Base-by-base conservation (phyloP, 2,888 invertebrate species). In the Thalpophila matura region DNA sequence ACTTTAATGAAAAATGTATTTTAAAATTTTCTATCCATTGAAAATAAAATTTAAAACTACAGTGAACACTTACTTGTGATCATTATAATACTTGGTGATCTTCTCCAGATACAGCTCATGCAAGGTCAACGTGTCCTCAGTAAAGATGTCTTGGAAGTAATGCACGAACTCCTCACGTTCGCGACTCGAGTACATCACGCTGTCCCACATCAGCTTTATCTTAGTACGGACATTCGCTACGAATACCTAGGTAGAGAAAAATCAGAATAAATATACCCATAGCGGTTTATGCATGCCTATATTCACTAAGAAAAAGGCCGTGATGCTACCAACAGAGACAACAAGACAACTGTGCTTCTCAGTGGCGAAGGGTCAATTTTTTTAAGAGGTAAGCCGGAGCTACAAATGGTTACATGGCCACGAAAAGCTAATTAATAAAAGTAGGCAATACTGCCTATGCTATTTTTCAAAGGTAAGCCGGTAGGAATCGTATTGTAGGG, bases 81-180 rank as follows among this genome's bases (percentile, higher is more conserved):
- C 94, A 49, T 96, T 92, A 82, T 97, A 97, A 86, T 95, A 97
- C 14, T 92, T 93, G 49, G 96, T 96, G 29, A 98, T 93, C 82
- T 96, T 96, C 12, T 96, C 96, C 4, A 97, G 91, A 87, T 99
- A 98, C 43, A 96, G 86, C 86, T 99, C 98, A 84, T 98, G 98
- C 18, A 97, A 85, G 0, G 96, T 96, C 9, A 99, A 92, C 0
- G 98, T 93, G 87, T 98, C 98, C 83, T 99, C 98, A 0, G 97
- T 97, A 85, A 96, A 98, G 40, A 96, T 96, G 38, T 97, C 96
- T 77, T 96, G 96, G 79, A 95, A 93, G 81, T 96, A 97, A 68
- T 96, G 96, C 0, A 95, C 87, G 83, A 97, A 98, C 61, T 95
- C 92, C 16, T 95, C 94, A 6, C 96, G 95, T 72, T 97, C 96